These are phyloP conservation scores for Bactericera cockerelli DNA, from an alignment of 1,140 invertebrate genomes.

Conservation along the genomic window DNA sequence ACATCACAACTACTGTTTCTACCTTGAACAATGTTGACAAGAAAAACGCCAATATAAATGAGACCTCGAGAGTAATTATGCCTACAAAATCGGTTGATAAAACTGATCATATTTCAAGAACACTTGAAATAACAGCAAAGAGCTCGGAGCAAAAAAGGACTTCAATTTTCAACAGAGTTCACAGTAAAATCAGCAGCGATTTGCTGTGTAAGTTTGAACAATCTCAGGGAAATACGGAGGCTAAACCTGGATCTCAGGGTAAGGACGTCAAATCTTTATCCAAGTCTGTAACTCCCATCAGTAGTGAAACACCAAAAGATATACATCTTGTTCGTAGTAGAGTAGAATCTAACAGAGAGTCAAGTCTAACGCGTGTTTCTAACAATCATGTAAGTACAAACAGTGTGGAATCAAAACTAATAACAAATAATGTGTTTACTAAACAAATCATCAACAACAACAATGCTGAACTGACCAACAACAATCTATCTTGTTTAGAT, in stretches of 20 bases:
- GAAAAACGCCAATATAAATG: no score
- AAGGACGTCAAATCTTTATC: no score
- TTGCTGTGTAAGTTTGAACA: neutral
- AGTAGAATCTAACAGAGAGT: neutral
- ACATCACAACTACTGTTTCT: no score
- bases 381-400: slow-evolving; percentile 5
- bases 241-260: no score
- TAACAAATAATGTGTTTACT: neutral
- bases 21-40: no score
- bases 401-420: slow-evolving; percentile 6
- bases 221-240: neutral
- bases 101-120: no score
- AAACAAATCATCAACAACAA: neutral
- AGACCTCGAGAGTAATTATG: no score
- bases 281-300: no score
- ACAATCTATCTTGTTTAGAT: slow-evolving; percentile 6
- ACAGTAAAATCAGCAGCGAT: neutral
- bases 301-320: no score
- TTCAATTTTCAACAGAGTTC: neutral
- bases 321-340: neutral
- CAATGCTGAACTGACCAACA: neutral
- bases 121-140: no score
- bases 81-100: no score
- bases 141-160: neutral
- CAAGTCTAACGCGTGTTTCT: neutral